These are phyloP conservation scores for Radopholus similis DNA, from an alignment of 1,140 invertebrate species.

Conservation along the genomic window DNA sequence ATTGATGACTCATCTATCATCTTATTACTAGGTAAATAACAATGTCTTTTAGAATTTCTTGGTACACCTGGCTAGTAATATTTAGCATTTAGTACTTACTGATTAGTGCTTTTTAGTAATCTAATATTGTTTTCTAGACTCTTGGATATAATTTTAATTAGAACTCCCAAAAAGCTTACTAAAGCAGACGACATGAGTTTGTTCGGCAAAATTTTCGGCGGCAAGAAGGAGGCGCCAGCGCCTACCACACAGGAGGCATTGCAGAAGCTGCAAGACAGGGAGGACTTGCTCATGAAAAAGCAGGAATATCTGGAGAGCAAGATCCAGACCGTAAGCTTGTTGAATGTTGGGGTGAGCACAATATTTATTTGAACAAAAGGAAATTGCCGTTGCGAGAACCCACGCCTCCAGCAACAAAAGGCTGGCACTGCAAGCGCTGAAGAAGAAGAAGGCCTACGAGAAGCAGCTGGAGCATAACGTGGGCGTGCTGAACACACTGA, in stretches of 20 bases:
- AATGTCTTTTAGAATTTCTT: no score
- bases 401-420: slow-evolving; percentile 95
- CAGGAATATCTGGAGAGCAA: slow-evolving; percentile 94
- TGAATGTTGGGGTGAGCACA: no score
- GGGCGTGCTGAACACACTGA: slow-evolving; percentile 94
- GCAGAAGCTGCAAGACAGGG: slow-evolving; percentile 89
- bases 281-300: slow-evolving; percentile 97
- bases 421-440: slow-evolving; percentile 91
- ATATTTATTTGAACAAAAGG: no score
- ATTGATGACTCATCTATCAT: no score
- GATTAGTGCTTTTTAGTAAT: no score
- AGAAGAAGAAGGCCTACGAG: slow-evolving; percentile 94
- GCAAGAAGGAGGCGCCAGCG: slow-evolving; percentile 77
- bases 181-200: no score
- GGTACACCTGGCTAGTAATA: no score
- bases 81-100: no score
- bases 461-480: slow-evolving; percentile 96
- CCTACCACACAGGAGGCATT: slow-evolving; percentile 92
- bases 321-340: slow-evolving; percentile 73
- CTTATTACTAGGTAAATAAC: no score
- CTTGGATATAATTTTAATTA: no score
- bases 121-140: no score
- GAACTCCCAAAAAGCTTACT: no score
- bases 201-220: slow-evolving; percentile 60
- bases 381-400: slow-evolving; percentile 79